phyloP scores from a whole-genome alignment of 2,888 invertebrate genomes.

The Acleris sparsana region DNA sequence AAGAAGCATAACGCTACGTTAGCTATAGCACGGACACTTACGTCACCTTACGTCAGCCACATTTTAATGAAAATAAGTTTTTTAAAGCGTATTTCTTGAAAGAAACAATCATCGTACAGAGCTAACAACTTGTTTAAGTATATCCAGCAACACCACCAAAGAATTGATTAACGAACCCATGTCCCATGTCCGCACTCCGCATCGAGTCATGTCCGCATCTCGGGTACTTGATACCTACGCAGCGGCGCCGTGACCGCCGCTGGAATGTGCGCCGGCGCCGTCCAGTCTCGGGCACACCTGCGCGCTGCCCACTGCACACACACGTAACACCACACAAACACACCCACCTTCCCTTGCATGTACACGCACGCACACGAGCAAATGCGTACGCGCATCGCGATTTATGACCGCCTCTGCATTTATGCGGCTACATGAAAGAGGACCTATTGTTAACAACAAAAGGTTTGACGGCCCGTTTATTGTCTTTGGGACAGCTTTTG shows the following conservation, averaged over 20 bases:
- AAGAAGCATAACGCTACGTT: too few species aligned
- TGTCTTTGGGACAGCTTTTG: constrained; percentile 12
- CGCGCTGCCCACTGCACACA: constrained; percentile 62
- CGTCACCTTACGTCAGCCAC: too few species aligned
- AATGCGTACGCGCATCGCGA: constrained; percentile 49
- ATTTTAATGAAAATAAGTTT: too few species aligned
- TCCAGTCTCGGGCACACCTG: constrained; percentile 86
- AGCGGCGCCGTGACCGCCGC: constrained; percentile 68
- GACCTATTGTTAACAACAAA: constrained; percentile 42
- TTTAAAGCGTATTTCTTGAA: too few species aligned
- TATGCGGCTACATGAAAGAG: constrained; percentile 52
- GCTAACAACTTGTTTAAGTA: neutral
- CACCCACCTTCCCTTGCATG: constrained; percentile 41
- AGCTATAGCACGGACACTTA: too few species aligned
- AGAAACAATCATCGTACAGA: too few species aligned
- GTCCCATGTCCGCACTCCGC: constrained; percentile 8
- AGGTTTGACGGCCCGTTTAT: constrained; percentile 21
- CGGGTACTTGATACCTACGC: constrained; percentile 47
- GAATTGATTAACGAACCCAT: constrained; percentile 22
- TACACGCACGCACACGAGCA: constrained; percentile 42
- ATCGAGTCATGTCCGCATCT: constrained; percentile 8
- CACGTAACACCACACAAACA: constrained; percentile 43
- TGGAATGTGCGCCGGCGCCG: constrained; percentile 86
- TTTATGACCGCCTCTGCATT: constrained; percentile 50
- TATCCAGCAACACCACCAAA: neutral